Evolutionary conservation across 2,797 vertebrate species (phyloP).

Genomic region (Sebastes oblongus): DNA sequence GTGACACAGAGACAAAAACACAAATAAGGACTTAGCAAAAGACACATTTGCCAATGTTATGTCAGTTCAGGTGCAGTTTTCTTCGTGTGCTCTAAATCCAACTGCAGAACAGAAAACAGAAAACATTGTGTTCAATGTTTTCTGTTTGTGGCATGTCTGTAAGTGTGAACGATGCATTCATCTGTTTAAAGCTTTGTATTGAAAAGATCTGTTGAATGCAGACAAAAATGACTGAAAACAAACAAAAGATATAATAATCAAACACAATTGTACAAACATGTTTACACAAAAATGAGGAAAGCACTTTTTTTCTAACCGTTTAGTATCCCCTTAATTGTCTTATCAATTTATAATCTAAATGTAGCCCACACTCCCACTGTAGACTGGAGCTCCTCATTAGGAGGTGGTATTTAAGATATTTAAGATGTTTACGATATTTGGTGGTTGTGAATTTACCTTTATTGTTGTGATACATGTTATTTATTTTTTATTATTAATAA

Average conservation of each 20-base stretch:
- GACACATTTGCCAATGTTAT: slow-evolving; percentile 10
- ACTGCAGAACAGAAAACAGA: neutral
- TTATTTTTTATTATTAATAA: no score
- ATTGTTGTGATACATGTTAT: no score
- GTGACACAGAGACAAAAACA: slow-evolving; percentile 36
- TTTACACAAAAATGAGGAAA: neutral
- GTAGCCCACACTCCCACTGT: no score
- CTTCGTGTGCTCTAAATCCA: neutral
- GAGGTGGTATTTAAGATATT: no score
- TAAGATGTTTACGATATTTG: no score
- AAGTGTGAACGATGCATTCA: slow-evolving; percentile 10
- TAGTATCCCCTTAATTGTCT: no score
- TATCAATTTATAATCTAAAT: no score
- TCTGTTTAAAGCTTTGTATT: neutral
- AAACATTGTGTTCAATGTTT: slow-evolving; percentile 8
- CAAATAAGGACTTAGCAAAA: slow-evolving; percentile 24
- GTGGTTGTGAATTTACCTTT: no score
- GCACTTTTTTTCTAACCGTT: neutral
- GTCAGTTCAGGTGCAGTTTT: slow-evolving; percentile 24
- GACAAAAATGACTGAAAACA: neutral
- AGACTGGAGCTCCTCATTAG: no score
- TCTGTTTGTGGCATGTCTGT: neutral
- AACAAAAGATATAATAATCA: neutral
- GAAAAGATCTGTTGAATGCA: neutral
- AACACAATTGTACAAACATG: neutral